Base-by-base conservation (phyloP, 2,113 vertebrate species). In the Passer montanus region DNA sequence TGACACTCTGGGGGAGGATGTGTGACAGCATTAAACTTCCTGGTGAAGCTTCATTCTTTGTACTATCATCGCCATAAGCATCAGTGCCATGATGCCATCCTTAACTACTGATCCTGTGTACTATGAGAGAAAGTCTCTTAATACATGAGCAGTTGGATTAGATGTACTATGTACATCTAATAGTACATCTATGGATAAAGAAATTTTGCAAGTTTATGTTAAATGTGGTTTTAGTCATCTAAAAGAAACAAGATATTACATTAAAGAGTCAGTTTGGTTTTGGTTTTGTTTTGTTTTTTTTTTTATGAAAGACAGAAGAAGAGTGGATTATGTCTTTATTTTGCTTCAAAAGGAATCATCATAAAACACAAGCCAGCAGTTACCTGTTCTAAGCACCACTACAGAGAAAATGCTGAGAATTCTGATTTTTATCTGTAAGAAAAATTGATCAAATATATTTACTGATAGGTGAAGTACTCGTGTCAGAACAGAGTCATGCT, bases 1-100 rank as follows among this genome's bases (percentile, higher is more conserved):
- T 93, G 92, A 94, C 93, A 82, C 56, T 13, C 8, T 3, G 3
- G n/a, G 62, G 58, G 79, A 96, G 96, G 94, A 95, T 93, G 89
- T 79, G 64, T 84, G 94, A 91, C 93, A 87, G 64, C 4, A 3
- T 68, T 84, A 46, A 92, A 81, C 86, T 94, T 96, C 88, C 92
- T 90, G 93, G 76, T 78, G 80, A 87, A 90, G 53, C 69, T 93
- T 87, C 73, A 52, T 93, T 86, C 76, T 86, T 96, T 59, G 35
- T 60, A 20, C 44, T 84, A 33, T 59, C 77, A 79, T 15, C 87
- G 66, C 64, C 62, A 69, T 80, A 83, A 81, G 77, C 60, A 89
- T 80, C 83, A 82, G 27, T 30, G 47, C 77, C 41, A 9, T 58
- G 43, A 73, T n/a, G n/a, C n/a, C n/a, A 64, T 60, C 82, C 66